Evolutionary conservation across 1,140 invertebrate genomes (phyloP).

Genomic region (Drosophila baimaii): DNA sequence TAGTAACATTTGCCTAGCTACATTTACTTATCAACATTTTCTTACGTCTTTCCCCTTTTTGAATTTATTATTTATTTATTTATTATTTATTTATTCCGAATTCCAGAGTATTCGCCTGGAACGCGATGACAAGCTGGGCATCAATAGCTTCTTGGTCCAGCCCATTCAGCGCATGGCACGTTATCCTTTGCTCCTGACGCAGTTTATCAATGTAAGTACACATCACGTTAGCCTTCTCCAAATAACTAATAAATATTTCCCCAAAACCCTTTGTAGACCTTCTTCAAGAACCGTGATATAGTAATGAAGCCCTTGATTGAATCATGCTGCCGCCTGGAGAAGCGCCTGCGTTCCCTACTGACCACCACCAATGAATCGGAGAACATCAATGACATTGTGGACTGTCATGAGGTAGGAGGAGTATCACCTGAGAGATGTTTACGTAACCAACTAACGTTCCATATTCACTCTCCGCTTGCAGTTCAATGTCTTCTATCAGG

Average conservation of each 20-base stretch:
- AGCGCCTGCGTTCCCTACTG: conserved; percentile 71
- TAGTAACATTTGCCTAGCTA: too few species aligned
- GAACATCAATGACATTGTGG: conserved; percentile 80
- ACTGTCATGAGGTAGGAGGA: conserved; percentile 75
- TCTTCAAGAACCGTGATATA: conserved; percentile 79
- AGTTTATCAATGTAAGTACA: conserved; percentile 75
- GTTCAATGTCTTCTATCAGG: conserved; percentile 82
- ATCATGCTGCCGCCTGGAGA: conserved; percentile 80
- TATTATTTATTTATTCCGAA: too few species aligned
- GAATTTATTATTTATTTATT: too few species aligned
- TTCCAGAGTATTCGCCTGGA: conserved; percentile 76
- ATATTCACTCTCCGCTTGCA: too few species aligned
- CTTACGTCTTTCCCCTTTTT: too few species aligned
- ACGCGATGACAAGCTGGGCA: conserved; percentile 80
- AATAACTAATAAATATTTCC: neutral
- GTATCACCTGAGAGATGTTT: too few species aligned
- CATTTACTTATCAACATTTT: too few species aligned
- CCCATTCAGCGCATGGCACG: conserved; percentile 82
- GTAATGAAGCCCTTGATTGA: conserved; percentile 78
- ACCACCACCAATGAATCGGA: conserved; percentile 82
- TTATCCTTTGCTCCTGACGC: conserved; percentile 76
- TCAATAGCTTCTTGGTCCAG: conserved; percentile 83
- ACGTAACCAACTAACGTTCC: too few species aligned
- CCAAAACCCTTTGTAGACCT: conserved; percentile 47
- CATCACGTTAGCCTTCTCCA: accelerated